Evolutionary conservation across 2,113 vertebrate genomes (phyloP).

Genomic region (Promerops cafer): DNA sequence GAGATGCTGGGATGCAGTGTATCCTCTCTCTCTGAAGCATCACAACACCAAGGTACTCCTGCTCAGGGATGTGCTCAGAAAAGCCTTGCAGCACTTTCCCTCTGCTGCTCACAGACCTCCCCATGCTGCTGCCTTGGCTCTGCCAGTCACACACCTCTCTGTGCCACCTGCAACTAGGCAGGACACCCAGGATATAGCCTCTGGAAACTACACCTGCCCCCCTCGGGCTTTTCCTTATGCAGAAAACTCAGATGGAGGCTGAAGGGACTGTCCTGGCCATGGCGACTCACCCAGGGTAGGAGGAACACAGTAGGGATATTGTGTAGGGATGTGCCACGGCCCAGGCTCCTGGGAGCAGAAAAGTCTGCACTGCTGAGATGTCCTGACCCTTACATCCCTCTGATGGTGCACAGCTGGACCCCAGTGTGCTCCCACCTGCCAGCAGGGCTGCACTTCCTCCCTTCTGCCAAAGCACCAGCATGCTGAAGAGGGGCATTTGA

Average conservation of each 20-base stretch:
- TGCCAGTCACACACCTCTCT: not conserved
- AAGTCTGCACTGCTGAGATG: not conserved
- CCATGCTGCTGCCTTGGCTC: not conserved
- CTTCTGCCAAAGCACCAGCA: not conserved
- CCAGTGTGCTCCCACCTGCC: not conserved
- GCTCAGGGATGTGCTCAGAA: not conserved
- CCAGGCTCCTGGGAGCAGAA: not conserved
- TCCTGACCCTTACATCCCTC: not conserved
- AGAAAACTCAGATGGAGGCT: not conserved
- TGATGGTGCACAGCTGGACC: not conserved
- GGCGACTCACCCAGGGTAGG: not conserved
- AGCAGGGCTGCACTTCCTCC: not conserved
- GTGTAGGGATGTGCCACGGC: not conserved
- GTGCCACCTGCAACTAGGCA: not conserved
- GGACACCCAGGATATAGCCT: not conserved
- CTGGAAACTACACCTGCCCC: not conserved
- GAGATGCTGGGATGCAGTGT: not conserved
- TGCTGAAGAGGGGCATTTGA: not conserved
- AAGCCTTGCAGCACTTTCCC: not conserved
- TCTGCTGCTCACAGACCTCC: not conserved
- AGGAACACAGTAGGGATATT: rapidly evolving
- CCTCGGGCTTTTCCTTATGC: not conserved
- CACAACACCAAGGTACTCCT: not conserved
- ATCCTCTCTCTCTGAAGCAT: not conserved
- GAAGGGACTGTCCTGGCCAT: not conserved